Evolutionary conservation across 23 tunicate genomes (phyloP), one percentile per base, ranked within the genome.

Genomic region (Styela plicata): DNA sequence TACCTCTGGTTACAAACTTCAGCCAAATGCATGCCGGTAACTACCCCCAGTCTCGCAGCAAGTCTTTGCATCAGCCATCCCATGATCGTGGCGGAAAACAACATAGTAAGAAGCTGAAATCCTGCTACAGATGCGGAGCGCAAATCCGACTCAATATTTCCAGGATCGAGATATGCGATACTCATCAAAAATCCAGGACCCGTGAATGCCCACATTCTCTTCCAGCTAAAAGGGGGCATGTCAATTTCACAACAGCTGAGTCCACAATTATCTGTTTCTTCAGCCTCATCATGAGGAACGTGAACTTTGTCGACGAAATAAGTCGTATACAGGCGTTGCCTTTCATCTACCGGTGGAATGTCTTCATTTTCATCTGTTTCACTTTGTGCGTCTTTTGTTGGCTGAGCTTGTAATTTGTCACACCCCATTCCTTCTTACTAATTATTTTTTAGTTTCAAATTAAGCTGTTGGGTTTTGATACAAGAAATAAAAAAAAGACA

Each of bases 151-250:
- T 93, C 98, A 63, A 93, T 93, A 70, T 93, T 93, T 2, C 98
- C 98, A 67, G 98, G 98, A 65, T 93, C 98, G 7, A 93, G 74
- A 75, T 93, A 93, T 20, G 98, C 98, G 27, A 93, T 93, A 44
- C 89, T 84, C 98, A 93, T 93, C 44, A 93, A 33, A 82, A 93
- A 93, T n/a, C 98, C 98, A 2, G 98, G 98, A 1, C 98, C 98
- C 1, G 90, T 85, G 34, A 93, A 93, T 2, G 94, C 94, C 98
- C 98, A 93, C 16, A 93, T 52, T 62, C 89, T 93, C 34, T 73
- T 84, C 87, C 88, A 93, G 34, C 86, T 84, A 69, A 93, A 93
- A 5, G 98, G 74, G 0, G 96, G 96, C 96, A 90, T 90, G 53
- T 90, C 81, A 24, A 85, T 34, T 21, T 37, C 52, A 76, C 86